These are phyloP conservation scores for Sebastes iracundus DNA, from an alignment of 2,797 vertebrate species.

Conservation along the genomic window DNA sequence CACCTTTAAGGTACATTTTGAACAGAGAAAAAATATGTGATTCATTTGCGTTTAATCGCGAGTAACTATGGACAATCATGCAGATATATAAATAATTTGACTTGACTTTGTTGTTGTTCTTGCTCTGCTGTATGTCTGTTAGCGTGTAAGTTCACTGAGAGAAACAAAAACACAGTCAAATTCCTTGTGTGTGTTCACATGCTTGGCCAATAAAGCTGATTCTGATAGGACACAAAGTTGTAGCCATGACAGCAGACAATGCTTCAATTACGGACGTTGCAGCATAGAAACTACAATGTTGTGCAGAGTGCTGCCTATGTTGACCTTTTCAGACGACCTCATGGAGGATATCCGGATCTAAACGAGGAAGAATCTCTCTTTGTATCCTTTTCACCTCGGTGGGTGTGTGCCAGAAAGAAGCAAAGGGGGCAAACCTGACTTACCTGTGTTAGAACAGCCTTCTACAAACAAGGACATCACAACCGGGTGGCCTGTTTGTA, in stretches of 20 bases:
- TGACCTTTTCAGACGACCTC: slow-evolving; percentile 1
- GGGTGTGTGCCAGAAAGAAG: not conserved
- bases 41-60: too few relatives aligned
- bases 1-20: too few relatives aligned
- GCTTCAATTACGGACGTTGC: not conserved
- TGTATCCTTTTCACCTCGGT: not conserved
- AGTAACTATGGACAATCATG: too few relatives aligned
- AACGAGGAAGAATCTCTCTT: not conserved
- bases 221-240: not conserved
- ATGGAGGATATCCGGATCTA: not conserved
- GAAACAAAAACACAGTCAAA: too few relatives aligned
- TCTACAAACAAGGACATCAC: slow-evolving; percentile 9
- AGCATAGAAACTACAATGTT: too few relatives aligned
- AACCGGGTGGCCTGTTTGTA: not conserved
- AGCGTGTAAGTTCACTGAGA: not conserved
- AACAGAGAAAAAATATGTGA: too few relatives aligned
- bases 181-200: not conserved
- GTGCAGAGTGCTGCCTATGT: not conserved
- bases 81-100: not conserved
- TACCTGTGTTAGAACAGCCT: slow-evolving; percentile 36
- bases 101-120: not conserved
- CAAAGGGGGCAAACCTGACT: slow-evolving; percentile 1
- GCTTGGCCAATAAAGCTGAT: not conserved
- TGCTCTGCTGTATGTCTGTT: not conserved
- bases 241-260: not conserved